Base-by-base conservation (phyloP, 2,888 invertebrate species). In the Drosophila antonietae region DNA sequence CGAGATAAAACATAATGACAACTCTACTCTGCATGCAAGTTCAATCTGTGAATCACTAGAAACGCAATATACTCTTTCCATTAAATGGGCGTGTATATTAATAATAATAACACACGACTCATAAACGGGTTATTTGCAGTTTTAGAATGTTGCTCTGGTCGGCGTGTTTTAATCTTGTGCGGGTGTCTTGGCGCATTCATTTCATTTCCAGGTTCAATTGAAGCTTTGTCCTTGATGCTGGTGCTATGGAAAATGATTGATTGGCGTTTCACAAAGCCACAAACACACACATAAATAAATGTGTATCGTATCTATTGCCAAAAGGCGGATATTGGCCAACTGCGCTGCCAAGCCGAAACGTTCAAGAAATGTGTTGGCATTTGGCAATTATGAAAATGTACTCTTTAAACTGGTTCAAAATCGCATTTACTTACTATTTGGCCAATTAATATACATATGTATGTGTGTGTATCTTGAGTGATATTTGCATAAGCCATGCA, bases 291-390 rank as follows among this genome's bases (percentile, higher is more conserved):
- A 12, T 12, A 23, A 2, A 10, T 3, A 39, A 8, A n/a, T 4
- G 8, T 9, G 1, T n/a, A n/a, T n/a, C 20, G n/a, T 55, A 52
- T 18, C 35, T 57, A 15, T 53, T 20, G 15, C 69, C 70, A 49
- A 70, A 76, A 83, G 69, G 69, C 83, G 89, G 83, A 83, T 88
- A 77, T 88, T 67, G 64, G 57, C 53, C 69, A 68, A 68, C 35
- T 51, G 14, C 3, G 23, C 7, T 59, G 47, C 12, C 41, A 46
- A 43, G 55, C 63, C 72, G 68, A 66, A 37, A 18, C 46, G 23
- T 61, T 35, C 20, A 18, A 60, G 58, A 33, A 57, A 56, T 37
- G 68, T 58, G 28, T 10, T 44, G 46, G 53, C 46, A 46, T 56
- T 69, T 44, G 41, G 47, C 37, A 64, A 60, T 43, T 52, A 51